phyloP scores from a whole-genome alignment of 1,140 invertebrate species.

The Atopsyche davidsoni region DNA sequence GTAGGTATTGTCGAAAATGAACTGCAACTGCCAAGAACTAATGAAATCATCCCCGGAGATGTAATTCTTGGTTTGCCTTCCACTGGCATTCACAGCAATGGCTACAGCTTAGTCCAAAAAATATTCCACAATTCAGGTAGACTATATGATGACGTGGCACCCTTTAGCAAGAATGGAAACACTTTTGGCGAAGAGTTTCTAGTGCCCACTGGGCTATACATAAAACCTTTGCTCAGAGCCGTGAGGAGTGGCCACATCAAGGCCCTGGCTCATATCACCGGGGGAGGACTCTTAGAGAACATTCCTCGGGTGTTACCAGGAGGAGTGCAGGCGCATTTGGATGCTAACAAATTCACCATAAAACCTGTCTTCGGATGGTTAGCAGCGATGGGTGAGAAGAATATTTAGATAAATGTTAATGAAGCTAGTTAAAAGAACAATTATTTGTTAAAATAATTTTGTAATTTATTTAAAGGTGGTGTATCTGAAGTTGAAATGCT shows the following conservation, averaged over 20 bases:
- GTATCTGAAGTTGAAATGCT: slow-evolving; percentile 73
- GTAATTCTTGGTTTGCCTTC: slow-evolving; percentile 75
- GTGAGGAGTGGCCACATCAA: slow-evolving; percentile 71
- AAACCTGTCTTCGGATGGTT: slow-evolving; percentile 62
- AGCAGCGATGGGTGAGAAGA: slow-evolving; percentile 52
- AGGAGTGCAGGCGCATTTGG: slow-evolving; percentile 57
- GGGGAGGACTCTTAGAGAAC: slow-evolving; percentile 88
- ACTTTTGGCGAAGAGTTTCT: slow-evolving; percentile 76
- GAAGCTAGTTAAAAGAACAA: slow-evolving; percentile 14
- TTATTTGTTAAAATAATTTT: slow-evolving; percentile 4
- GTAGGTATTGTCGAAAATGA: slow-evolving; percentile 78
- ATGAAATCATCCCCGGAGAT: slow-evolving; percentile 64
- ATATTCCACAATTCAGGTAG: slow-evolving; percentile 54
- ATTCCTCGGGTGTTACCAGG: slow-evolving; percentile 73
- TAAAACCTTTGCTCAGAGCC: slow-evolving; percentile 68
- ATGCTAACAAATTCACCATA: slow-evolving; percentile 70
- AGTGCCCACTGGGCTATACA: slow-evolving; percentile 86
- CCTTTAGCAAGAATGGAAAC: slow-evolving; percentile 58
- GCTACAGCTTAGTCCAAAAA: slow-evolving; percentile 77
- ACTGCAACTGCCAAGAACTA: slow-evolving; percentile 59
- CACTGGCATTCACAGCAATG: slow-evolving; percentile 84
- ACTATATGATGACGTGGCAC: slow-evolving; percentile 61
- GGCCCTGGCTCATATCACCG: slow-evolving; percentile 90
- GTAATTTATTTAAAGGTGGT: slow-evolving; percentile 49
- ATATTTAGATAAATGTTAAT: slow-evolving; percentile 4